Evolutionary conservation across 1,140 invertebrate genomes (phyloP), one percentile per base, ranked within the genome.

Genomic region (Coelopa frigida): DNA sequence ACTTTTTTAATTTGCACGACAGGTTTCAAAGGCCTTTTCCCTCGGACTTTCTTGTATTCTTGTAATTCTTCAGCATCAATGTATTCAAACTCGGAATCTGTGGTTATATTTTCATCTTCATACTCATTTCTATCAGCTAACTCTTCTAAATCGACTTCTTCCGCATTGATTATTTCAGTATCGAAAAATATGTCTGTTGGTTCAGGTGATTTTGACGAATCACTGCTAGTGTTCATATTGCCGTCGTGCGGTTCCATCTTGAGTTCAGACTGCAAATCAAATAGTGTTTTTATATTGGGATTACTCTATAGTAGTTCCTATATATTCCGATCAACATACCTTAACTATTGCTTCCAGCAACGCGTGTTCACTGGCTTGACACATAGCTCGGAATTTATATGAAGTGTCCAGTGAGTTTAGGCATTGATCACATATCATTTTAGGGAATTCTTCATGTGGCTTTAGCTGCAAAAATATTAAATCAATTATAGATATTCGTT

Each of bases 161-260:
- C 58, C 20, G 51, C 40, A 36, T 66, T 55, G 20, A 66, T 66
- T 26, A 54, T 65, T 37, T 66, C 62, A 18, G 53, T 53, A 18
- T 66, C 62, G 22, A 63, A 66, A 6, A 63, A 58, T 18, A 63
- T 61, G n/a, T n/a, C n/a, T n/a, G n/a, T n/a, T n/a, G n/a, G n/a
- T n/a, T n/a, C n/a, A n/a, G n/a, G n/a, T n/a, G n/a, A n/a, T n/a
- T n/a, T n/a, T n/a, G n/a, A n/a, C n/a, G n/a, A n/a, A n/a, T n/a
- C n/a, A n/a, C n/a, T n/a, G n/a, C n/a, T n/a, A n/a, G n/a, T n/a
- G n/a, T n/a, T n/a, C n/a, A n/a, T n/a, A n/a, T n/a, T n/a, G 4
- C 55, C 56, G n/a, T 62, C 62, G 3, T 50, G 43, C 3, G 58
- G 59, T 32, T 66, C 62, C 7, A 49, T 39, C 50, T 66, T 66